Base-by-base conservation (phyloP, 1,140 invertebrate species). In the Proales similis region DNA sequence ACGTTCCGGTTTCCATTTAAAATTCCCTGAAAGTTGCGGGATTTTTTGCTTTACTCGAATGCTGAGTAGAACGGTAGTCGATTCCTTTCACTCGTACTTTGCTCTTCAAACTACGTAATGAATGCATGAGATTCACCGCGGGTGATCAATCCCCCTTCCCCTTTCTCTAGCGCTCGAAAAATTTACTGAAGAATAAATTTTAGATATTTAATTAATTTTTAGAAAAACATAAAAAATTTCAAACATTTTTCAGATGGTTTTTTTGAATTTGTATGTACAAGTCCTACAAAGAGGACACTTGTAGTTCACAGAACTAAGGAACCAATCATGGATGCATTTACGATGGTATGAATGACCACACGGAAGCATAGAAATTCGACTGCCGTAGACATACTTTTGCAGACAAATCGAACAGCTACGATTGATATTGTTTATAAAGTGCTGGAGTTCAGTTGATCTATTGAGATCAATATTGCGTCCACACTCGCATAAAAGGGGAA, bases 241-340 rank as follows among this genome's bases (percentile, higher is more conserved):
- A 22, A 22, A 24, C 4, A 24, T 27, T n/a, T n/a, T n/a, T n/a
- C 22, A 57, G 20, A 57, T 57, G 20, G 26, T 42, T 20, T 57
- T 57, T n/a, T 57, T 57, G 20, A 57, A 17, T 11, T 14, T 57
- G 17, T 57, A 57, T 12, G 45, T 42, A 3, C 26, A 57, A 2
- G 51, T 57, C n/a, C 51, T 24, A 39, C 51, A 57, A 36, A 57
- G 22, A n/a, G 51, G 51, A 27, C 51, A 57, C 17, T 57, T 57
- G 17, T 57, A 57, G 45, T 42, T 57, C 6, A 57, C n/a, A n/a
- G 51, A 57, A 26, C 24, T 57, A 14, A 42, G 27, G n/a, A 57
- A 57, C 51, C 51, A 57, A 26, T 57, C 51, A 27, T 57, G 45
- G 17, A 57, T 57, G 45, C 51, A 57, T 26, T 57, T 57, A 29